Evolutionary conservation across 2,113 vertebrate genomes (phyloP).

Genomic region (Hyperopisus bebe): DNA sequence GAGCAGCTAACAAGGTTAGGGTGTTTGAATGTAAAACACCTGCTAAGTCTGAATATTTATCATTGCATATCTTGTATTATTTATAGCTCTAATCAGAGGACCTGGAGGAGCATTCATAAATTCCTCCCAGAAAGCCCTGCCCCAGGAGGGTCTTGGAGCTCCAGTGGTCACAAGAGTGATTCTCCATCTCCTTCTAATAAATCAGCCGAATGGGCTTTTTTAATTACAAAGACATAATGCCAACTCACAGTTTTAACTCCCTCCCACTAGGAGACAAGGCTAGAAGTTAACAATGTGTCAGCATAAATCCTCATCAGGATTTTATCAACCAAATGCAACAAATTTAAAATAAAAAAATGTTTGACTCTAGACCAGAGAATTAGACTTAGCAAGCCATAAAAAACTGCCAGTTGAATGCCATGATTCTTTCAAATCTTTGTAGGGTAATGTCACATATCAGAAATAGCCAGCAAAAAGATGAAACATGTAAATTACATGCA

Average conservation of each 20-base stretch:
- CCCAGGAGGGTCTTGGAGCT: slow-evolving; percentile 8
- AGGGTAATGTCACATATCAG: neutral
- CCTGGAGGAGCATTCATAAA: slow-evolving; percentile 6
- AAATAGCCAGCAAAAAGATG: neutral
- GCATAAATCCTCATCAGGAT: slow-evolving; percentile 10
- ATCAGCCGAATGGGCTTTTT: slow-evolving; percentile 10
- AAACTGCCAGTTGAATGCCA: neutral
- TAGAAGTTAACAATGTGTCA: slow-evolving; percentile 13
- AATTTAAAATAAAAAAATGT: slow-evolving; percentile 1
- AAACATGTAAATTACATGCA: neutral
- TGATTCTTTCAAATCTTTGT: neutral
- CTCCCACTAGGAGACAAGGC: slow-evolving; percentile 6
- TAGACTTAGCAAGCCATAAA: neutral
- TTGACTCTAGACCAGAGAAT: neutral
- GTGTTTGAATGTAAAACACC: slow-evolving; percentile 16
- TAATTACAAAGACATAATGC: slow-evolving; percentile 18
- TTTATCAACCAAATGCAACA: slow-evolving; percentile 11
- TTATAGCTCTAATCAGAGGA: slow-evolving; percentile 11
- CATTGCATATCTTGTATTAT: slow-evolving; percentile 16
- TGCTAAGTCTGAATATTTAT: slow-evolving; percentile 21
- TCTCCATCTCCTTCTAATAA: slow-evolving; percentile 11
- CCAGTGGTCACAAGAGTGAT: slow-evolving; percentile 15
- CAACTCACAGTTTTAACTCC: slow-evolving; percentile 12
- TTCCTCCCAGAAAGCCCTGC: slow-evolving; percentile 11
- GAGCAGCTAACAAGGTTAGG: slow-evolving; percentile 3